Evolutionary conservation across 2,888 invertebrate genomes (phyloP).

Genomic region (Exephanes ischioxanthus): DNA sequence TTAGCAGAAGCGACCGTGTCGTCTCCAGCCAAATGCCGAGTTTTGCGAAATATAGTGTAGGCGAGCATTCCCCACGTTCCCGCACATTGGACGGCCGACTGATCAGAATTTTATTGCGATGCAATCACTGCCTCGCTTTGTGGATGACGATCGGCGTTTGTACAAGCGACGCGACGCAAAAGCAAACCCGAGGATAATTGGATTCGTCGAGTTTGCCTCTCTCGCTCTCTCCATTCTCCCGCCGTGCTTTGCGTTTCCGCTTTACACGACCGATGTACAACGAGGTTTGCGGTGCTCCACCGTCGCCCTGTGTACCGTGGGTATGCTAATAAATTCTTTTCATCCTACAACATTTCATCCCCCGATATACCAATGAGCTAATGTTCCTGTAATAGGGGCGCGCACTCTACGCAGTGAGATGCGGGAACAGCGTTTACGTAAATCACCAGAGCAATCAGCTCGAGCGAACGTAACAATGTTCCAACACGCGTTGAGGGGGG

Average conservation of each 20-base stretch:
- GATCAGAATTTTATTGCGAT: slow-evolving; percentile 63
- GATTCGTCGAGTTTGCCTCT: slow-evolving; percentile 46
- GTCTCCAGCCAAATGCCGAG: background rate
- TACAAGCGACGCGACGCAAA: slow-evolving; percentile 31
- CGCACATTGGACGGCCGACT: slow-evolving; percentile 19
- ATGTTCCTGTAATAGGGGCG: background rate
- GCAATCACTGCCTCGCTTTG: slow-evolving; percentile 60
- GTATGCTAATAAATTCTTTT: slow-evolving; percentile 25
- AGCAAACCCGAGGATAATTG: slow-evolving; percentile 58
- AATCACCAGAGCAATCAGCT: background rate
- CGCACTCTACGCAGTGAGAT: background rate
- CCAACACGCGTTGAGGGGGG: background rate
- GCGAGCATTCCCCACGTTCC: slow-evolving; percentile 1
- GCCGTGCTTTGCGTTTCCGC: slow-evolving; percentile 28
- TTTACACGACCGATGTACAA: background rate
- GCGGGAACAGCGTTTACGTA: background rate
- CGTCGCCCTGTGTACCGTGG: background rate
- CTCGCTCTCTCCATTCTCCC: background rate
- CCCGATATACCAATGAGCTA: slow-evolving; percentile 4
- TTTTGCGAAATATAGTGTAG: background rate
- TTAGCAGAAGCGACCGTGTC: background rate
- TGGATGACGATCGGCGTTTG: slow-evolving; percentile 39
- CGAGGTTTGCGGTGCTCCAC: slow-evolving; percentile 19
- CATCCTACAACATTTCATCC: slow-evolving; percentile 18
- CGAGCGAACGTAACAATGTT: background rate